These are phyloP conservation scores for Stichodactyla helianthus DNA, from an alignment of 64 coral and sea anemone species.

Conservation along the genomic window DNA sequence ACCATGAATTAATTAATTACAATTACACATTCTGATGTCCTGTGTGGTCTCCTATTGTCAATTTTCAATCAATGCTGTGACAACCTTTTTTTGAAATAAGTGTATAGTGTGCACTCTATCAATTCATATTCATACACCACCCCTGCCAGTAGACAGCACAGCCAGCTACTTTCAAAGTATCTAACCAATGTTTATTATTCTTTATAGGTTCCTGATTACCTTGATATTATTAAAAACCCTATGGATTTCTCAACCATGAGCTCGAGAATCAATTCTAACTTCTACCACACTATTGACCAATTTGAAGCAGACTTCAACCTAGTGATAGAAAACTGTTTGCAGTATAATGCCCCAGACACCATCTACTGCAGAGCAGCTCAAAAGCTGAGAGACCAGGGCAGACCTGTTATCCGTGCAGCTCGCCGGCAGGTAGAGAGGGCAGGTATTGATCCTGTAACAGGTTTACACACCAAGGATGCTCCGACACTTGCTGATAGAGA, in stretches of 20 bases:
- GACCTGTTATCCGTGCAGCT: slow-evolving; percentile 78
- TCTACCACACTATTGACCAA: slow-evolving; percentile 85
- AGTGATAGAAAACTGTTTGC: slow-evolving; percentile 75
- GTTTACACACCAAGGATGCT: slow-evolving; percentile 82
- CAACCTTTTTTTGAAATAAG: no score
- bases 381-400: slow-evolving; percentile 90
- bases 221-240: slow-evolving; percentile 77
- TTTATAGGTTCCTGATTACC: slow-evolving; percentile 80
- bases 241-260: slow-evolving; percentile 97
- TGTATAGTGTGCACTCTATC: no score
- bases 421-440: slow-evolving; percentile 83
- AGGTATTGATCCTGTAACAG: slow-evolving; percentile 92
- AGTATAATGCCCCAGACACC: slow-evolving; percentile 93
- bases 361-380: slow-evolving; percentile 90
- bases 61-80: no score
- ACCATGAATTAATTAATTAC: no score
- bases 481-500: slow-evolving; percentile 79
- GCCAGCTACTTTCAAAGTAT: background rate
- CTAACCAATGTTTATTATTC: background rate
- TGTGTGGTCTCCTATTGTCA: no score
- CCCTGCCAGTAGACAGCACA: no score
- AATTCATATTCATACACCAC: no score
- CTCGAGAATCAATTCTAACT: slow-evolving; percentile 72
- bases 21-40: no score
- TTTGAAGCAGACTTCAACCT: slow-evolving; percentile 94